These are phyloP conservation scores for Leiothrix lutea DNA, from an alignment of 2,113 vertebrate species.

Conservation along the genomic window DNA sequence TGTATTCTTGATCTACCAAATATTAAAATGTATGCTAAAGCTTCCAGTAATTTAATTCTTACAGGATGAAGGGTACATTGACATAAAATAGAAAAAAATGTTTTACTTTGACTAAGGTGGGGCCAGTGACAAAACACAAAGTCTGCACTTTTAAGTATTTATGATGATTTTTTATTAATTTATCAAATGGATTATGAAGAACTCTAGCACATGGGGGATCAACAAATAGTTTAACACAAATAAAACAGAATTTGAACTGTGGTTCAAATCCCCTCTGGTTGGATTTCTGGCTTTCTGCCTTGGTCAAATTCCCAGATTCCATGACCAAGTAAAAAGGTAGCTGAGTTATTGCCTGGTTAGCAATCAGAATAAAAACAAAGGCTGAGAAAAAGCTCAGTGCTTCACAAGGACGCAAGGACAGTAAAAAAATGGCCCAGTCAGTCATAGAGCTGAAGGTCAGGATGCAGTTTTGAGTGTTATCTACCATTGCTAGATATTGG, in stretches of 20 bases:
- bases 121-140: neutral
- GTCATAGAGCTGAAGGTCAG: constrained; percentile 62
- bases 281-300: neutral
- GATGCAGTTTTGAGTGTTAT: constrained; percentile 15
- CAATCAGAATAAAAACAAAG: constrained; percentile 55
- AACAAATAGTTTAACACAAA: neutral
- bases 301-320: neutral
- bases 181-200: neutral
- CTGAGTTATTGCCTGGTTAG: constrained; percentile 50
- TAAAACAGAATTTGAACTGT: neutral
- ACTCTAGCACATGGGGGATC: neutral
- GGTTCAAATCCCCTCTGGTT: neutral
- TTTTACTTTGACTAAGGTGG: neutral
- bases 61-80: neutral
- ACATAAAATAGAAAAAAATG: neutral
- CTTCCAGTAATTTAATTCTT: neutral
- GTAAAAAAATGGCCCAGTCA: constrained; percentile 26
- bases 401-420: constrained; percentile 14
- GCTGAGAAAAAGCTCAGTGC: constrained; percentile 44
- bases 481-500: constrained; percentile 46
- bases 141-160: neutral
- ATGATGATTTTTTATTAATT: neutral
- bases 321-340: constrained; percentile 12
- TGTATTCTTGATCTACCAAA: neutral
- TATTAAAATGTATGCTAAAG: neutral